These are phyloP conservation scores for Drosophila santomea DNA, from an alignment of 1,140 invertebrate species.

Conservation along the genomic window DNA sequence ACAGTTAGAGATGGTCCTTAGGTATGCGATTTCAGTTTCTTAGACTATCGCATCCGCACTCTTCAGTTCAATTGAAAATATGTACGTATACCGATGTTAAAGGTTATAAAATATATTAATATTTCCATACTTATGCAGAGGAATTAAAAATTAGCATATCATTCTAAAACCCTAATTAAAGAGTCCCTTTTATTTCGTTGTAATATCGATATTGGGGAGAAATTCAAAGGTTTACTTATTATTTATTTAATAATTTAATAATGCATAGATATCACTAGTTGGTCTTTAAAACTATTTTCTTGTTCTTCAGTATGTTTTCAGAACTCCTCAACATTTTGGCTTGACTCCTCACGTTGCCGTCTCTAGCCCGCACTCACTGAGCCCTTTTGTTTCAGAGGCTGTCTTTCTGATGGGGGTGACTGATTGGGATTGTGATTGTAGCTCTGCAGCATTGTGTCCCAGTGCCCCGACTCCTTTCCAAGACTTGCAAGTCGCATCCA, in stretches of 20 bases:
- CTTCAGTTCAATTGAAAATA: not conserved
- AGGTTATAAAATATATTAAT: too few relatives aligned
- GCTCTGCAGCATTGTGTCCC: slow-evolving; percentile 53
- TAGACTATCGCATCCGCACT: not conserved
- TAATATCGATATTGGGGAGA: too few relatives aligned
- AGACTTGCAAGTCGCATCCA: slow-evolving; percentile 20
- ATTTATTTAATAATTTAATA: too few relatives aligned
- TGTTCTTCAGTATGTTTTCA: not conserved
- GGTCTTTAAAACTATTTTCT: too few relatives aligned
- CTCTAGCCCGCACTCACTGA: slow-evolving; percentile 34
- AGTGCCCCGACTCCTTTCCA: slow-evolving; percentile 13
- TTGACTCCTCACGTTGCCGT: slow-evolving; percentile 17
- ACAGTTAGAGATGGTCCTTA: slow-evolving; percentile 21
- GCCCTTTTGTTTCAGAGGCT: slow-evolving; percentile 73
- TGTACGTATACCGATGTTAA: too few relatives aligned
- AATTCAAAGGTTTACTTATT: too few relatives aligned
- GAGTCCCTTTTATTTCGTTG: too few relatives aligned
- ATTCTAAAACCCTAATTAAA: too few relatives aligned
- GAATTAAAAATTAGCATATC: too few relatives aligned
- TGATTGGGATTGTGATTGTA: slow-evolving; percentile 74
- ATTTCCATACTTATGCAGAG: too few relatives aligned
- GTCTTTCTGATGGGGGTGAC: slow-evolving; percentile 83
- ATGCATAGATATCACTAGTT: fast-evolving
- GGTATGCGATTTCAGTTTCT: not conserved
- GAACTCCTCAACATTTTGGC: not conserved